Evolutionary conservation across 1,140 invertebrate genomes (phyloP).

Genomic region (Medauroidea extradentata): DNA sequence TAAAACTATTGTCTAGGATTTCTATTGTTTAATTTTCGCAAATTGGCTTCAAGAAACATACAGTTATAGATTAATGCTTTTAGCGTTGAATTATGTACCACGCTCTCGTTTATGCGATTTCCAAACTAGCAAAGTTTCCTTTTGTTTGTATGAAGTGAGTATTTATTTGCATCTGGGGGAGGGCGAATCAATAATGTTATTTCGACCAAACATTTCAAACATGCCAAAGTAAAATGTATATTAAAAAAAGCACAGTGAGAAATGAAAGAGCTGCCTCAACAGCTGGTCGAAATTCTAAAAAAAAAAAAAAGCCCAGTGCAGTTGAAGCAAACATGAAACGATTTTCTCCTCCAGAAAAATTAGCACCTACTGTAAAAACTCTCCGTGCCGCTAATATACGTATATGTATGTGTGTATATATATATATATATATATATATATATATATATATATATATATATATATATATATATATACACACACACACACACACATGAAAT

Average conservation of each 20-base stretch:
- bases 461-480: not conserved
- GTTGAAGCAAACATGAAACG: not conserved
- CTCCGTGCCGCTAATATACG: not conserved
- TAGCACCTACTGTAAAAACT: not conserved
- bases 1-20: too few relatives aligned
- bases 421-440: not conserved
- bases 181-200: too few relatives aligned
- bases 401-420: constrained; percentile 1
- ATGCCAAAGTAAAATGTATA: not conserved
- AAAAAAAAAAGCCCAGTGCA: not conserved
- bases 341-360: not conserved
- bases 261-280: not conserved
- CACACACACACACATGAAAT: too few relatives aligned
- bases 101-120: too few relatives aligned
- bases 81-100: too few relatives aligned
- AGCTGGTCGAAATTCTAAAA: not conserved
- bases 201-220: too few relatives aligned
- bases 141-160: too few relatives aligned
- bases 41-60: too few relatives aligned
- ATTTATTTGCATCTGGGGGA: too few relatives aligned
- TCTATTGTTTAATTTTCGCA: too few relatives aligned
- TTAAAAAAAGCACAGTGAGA: not conserved
- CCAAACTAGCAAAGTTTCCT: too few relatives aligned
- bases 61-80: too few relatives aligned
- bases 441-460: not conserved